Evolutionary conservation across 2,797 vertebrate species (phyloP).

Genomic region (Paedocypris micromegethes): DNA sequence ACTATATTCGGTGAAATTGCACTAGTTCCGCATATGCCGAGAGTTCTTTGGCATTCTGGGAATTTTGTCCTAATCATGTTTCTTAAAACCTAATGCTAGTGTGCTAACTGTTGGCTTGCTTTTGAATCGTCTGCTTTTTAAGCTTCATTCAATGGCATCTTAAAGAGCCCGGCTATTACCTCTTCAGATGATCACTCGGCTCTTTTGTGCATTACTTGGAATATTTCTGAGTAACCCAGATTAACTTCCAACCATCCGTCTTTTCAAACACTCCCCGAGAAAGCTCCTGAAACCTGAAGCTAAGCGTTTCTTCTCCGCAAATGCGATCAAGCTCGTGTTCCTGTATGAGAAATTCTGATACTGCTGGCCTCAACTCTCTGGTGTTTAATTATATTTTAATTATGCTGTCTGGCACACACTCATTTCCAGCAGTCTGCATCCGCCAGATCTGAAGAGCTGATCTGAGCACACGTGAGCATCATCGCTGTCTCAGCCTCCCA

Average conservation of each 20-base stretch:
- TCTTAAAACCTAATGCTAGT: no score
- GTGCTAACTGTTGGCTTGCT: no score
- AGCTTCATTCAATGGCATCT: no score
- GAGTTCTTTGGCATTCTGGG: no score
- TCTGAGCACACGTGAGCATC: conserved; percentile 28
- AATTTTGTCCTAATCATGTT: no score
- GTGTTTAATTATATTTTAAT: conserved; percentile 40
- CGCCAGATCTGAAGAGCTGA: conserved; percentile 24
- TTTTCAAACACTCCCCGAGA: conserved; percentile 17
- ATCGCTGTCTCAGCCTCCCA: conserved; percentile 16
- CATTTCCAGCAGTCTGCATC: conserved; percentile 27
- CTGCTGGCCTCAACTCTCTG: conserved; percentile 28
- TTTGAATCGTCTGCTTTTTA: no score
- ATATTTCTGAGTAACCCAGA: conserved; percentile 1
- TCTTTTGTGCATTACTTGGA: neutral
- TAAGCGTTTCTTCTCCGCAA: conserved; percentile 19
- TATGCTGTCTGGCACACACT: conserved; percentile 22
- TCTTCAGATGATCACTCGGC: neutral
- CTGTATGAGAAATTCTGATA: conserved; percentile 32
- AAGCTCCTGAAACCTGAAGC: conserved; percentile 22
- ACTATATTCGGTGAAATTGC: no score
- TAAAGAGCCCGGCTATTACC: neutral
- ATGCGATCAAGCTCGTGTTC: conserved; percentile 2
- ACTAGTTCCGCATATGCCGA: no score
- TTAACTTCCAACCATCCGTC: conserved; percentile 1